Evolutionary conservation across 2,888 invertebrate species (phyloP).

Genomic region (Drosophila falleni): DNA sequence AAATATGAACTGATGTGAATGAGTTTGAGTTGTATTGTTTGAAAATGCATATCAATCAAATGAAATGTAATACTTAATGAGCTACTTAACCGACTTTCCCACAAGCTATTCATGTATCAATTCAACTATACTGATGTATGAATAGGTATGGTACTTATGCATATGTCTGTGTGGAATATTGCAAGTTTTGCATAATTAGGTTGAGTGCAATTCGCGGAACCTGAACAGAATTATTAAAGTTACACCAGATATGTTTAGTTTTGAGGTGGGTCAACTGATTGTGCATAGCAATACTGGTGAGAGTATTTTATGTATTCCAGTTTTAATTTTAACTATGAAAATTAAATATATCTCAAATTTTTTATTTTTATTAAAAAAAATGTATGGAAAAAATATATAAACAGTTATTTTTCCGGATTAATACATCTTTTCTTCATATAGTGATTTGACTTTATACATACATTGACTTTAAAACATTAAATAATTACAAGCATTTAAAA

Average conservation of each 20-base stretch:
- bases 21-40: constrained; percentile 32
- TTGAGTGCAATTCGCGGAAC: constrained; percentile 57
- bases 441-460: background rate
- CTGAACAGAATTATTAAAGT: constrained; percentile 51
- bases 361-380: no score
- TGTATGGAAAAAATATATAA: no score
- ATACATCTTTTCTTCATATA: background rate
- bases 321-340: no score
- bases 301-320: no score
- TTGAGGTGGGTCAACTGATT: constrained; percentile 14
- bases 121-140: constrained; percentile 11
- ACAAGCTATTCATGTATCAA: constrained; percentile 24
- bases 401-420: no score
- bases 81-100: constrained; percentile 69
- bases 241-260: constrained; percentile 22
- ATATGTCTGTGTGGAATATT: constrained; percentile 4
- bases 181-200: constrained; percentile 56
- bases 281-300: background rate
- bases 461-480: background rate
- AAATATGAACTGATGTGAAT: constrained; percentile 8
- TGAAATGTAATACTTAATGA: constrained; percentile 58
- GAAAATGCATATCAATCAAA: constrained; percentile 36
- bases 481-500: background rate
- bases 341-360: no score
- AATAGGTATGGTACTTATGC: constrained; percentile 16